Base-by-base conservation (phyloP, 2,113 vertebrate species). In the Trachemys scripta region DNA sequence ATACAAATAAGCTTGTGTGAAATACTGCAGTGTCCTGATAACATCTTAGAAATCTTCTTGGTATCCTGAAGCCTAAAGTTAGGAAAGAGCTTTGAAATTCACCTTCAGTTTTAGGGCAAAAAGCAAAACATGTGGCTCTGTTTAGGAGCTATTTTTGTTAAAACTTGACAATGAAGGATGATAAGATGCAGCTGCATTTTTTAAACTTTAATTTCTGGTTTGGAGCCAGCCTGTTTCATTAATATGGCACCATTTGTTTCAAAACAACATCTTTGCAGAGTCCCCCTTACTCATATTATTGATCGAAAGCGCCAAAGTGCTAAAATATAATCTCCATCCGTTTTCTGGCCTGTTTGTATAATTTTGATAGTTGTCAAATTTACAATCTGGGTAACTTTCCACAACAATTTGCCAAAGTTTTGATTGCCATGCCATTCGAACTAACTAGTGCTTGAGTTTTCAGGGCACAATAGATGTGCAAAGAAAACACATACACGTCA, bases 171-270 rank as follows among this genome's bases (percentile, higher is more conserved):
- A 97, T 96, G 87, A 92, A 95, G 90, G 92, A 97, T 96, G 96
- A 97, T 98, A 96, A 97, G 97, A 96, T 96, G 94, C 96, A 98
- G 96, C 95, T 97, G 98, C 95, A 95, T 95, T 97, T 95, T 96
- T 97, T 95, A 96, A 97, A 97, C 93, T 98, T 96, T 95, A 96
- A 95, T 95, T 94, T 92, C 94, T 97, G 95, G 94, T 94, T 85
- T 29, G 7, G 42, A 69, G 94, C 96, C 97, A 96, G 84, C 95
- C 81, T 94, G 92, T 96, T 97, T 94, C 97, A 96, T 97, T 95
- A 95, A 96, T 96, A 94, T 92, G 94, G 96, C 93, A 94, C 93
- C 94, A 96, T 94, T 96, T 96, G 88, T 93, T 94, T 96, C 92
- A 94, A 96, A 97, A 96, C 95, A 97, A 95, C 96, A 91, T 92